Percentiles rank a stretch among this genome's conserved stretches.
Evolutionary conservation across 2,888 invertebrate species (phyloP).

Genomic region (Epistrophe eligans): DNA sequence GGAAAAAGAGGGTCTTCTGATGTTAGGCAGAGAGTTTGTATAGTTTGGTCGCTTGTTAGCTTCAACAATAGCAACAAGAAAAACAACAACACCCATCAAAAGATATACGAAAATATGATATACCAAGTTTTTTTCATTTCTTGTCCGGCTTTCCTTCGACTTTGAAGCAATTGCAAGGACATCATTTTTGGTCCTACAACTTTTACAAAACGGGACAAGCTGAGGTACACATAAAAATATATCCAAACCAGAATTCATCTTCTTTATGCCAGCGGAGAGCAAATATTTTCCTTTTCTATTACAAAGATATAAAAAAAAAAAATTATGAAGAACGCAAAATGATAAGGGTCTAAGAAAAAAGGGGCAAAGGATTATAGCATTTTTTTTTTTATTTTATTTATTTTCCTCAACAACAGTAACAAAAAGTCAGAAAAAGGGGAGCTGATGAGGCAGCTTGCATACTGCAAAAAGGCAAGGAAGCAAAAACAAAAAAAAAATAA

Average conservation of each 20-base stretch:
- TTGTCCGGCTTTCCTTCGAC: conserved; percentile 39
- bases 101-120: conserved; percentile 40
- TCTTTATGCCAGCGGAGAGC: conserved; percentile 26
- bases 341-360: conserved; percentile 28
- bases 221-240: conserved; percentile 17
- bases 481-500: conserved; percentile 24
- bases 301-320: conserved; percentile 60
- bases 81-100: conserved; percentile 27
- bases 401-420: conserved; percentile 60
- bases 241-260: conserved; percentile 29
- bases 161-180: conserved; percentile 53
- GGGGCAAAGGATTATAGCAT: conserved; percentile 32
- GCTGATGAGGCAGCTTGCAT: conserved; percentile 13
- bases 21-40: conserved; percentile 13
- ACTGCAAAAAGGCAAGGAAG: conserved; percentile 27
- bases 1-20: background rate
- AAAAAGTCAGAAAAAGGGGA: conserved; percentile 43
- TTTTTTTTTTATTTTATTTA: conserved; percentile 26
- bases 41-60: conserved; percentile 17
- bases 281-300: conserved; percentile 68
- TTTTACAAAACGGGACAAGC: conserved; percentile 56
- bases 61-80: conserved; percentile 28
- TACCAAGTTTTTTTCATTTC: conserved; percentile 15
- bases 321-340: conserved; percentile 38
- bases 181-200: conserved; percentile 38